Base-by-base conservation (phyloP, 2,113 vertebrate genomes). In the Promerops cafer region DNA sequence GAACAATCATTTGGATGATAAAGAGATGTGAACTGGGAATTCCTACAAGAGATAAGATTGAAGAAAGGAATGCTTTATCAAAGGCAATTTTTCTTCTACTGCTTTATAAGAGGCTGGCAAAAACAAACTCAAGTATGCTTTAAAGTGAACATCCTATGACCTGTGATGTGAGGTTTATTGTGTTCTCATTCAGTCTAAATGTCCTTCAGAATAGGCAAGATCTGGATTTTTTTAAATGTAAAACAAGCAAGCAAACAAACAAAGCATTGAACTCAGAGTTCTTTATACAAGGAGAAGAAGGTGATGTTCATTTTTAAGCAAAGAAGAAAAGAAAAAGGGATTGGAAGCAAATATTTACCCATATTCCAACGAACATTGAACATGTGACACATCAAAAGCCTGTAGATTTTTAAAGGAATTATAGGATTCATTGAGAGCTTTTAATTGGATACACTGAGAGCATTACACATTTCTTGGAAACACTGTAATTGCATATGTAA, bases 61-160 rank as follows among this genome's bases (percentile, higher is more conserved):
- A 94, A 95, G 72, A 87, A 95, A 91, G 35, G 22, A 87, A 81
- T 61, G 21, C 6, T 84, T 75, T 92, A 91, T 89, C 66, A 95
- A 94, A 95, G 31, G 50, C 33, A 76, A 57, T 53, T 88, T 80
- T 91, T 77, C 45, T 68, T 79, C 40, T 78, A 27, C 7, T 56
- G 56, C 31, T 83, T 90, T 88, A 9, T n/a, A 87, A 57, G 59
- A 79, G 9, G 7, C 23, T 87, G 56, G 70, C 14, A 93, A 88
- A 89, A 90, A 0, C 39, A 94, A 91, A 71, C 40, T 16, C 26
- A 66, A 57, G 9, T 47, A 24, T 45, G 35, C 65, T 90, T 84
- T 70, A 83, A 90, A 93, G 65, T 42, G 37, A 87, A 72, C 26
- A 65, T 33, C 7, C 50, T 76, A 9, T 26, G 74, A 74, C 69